Conservation (phyloP, 1,140 invertebrate genomes). For the Leptonema lineaticorne region DNA sequence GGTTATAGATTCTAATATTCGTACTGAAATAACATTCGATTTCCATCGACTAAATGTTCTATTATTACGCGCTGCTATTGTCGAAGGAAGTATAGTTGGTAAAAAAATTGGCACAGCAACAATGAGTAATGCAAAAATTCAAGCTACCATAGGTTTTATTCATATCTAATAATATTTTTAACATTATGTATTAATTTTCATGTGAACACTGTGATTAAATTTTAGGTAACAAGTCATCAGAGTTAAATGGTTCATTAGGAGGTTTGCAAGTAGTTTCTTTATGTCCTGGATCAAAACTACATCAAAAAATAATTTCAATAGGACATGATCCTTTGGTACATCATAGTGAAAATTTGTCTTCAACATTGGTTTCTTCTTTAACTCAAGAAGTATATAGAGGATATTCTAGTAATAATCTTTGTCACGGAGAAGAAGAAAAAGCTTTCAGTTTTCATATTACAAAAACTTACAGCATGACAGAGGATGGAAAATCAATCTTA, state of each 20-base stretch:
- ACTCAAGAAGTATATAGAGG: slow-evolving; percentile 56
- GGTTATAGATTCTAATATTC: slow-evolving; percentile 44
- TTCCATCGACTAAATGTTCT: slow-evolving; percentile 90
- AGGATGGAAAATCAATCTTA: background rate
- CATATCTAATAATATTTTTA: background rate
- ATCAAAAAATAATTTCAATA: slow-evolving; percentile 83
- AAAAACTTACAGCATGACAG: slow-evolving; percentile 50
- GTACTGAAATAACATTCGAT: slow-evolving; percentile 85
- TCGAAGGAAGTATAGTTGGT: slow-evolving; percentile 69
- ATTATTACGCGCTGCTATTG: slow-evolving; percentile 74
- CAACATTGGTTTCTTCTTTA: slow-evolving; percentile 45
- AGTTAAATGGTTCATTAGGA: slow-evolving; percentile 81
- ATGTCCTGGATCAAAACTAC: slow-evolving; percentile 77
- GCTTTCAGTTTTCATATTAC: slow-evolving; percentile 69
- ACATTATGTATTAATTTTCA: background rate
- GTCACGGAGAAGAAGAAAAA: slow-evolving; percentile 51
- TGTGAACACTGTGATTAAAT: slow-evolving; percentile 23
- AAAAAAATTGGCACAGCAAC: slow-evolving; percentile 93
- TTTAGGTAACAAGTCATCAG: slow-evolving; percentile 57
- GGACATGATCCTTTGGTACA: slow-evolving; percentile 72
- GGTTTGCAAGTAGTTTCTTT: slow-evolving; percentile 90
- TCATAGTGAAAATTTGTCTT: slow-evolving; percentile 43
- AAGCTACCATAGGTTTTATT: slow-evolving; percentile 72
- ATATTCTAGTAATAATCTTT: slow-evolving; percentile 44
- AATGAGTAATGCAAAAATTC: slow-evolving; percentile 85